Evolutionary conservation across 2,113 vertebrate genomes (phyloP), one percentile per base, ranked within the genome.

Genomic region (Platycercus adscitus): DNA sequence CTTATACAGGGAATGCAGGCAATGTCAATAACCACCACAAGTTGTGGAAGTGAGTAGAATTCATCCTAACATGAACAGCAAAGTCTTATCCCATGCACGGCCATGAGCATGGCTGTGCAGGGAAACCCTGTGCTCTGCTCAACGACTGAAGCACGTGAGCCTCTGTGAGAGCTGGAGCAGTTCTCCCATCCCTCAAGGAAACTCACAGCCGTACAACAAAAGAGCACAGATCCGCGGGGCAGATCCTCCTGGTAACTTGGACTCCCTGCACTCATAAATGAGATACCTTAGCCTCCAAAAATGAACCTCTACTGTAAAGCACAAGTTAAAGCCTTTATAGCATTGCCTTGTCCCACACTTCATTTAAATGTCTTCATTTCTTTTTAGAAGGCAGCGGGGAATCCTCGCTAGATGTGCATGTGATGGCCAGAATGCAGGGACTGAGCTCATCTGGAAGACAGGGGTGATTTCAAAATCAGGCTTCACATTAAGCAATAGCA

Each of bases 1-100:
- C 41, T 55, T 58, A 65, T 31, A 39, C 19, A 33, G 0, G 2
- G 41, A 79, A 85, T 0, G 0, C 10, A 63, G 26, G 3, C 0
- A 0, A 71, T 52, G 56, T 33, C 52, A 91, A 14, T 0, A 1
- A 61, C 14, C 19, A 68, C 21, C 26, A 58, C 44, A 28, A 37
- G 28, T 26, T 60, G 25, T 20, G 20, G 25, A 85, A 73, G 28
- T 15, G 31, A 86, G 28, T 16, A 87, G 60, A 86, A 46, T 25
- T 65, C 72, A 41, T 49, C 11, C 21, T n/a, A 44, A 82, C 76
- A 63, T 18, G 9, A 89, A 65, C 17, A 76, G 25, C 35, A 44
- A 68, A 60, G 26, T 24, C 44, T 60, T 46, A 35, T 10, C 78
- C 46, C 11, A 20, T 23, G 13, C 17, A 17, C 0, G 0, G 29